These are phyloP conservation scores for Leptopilina myrica DNA, from an alignment of 2,888 invertebrate species.

Conservation along the genomic window DNA sequence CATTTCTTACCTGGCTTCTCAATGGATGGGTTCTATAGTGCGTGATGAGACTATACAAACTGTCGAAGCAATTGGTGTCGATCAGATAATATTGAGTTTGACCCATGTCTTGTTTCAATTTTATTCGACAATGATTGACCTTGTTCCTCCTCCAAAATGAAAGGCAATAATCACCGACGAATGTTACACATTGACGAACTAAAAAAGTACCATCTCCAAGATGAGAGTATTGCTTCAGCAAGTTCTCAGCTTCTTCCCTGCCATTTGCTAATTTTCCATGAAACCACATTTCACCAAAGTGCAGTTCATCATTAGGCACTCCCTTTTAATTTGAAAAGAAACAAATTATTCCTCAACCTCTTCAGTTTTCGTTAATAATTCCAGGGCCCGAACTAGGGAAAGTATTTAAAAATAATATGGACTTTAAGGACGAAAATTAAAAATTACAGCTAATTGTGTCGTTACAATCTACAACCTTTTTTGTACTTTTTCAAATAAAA, in stretches of 20 bases:
- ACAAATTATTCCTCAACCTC: not conserved
- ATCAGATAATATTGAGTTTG: constrained; percentile 93
- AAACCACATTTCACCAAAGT: constrained; percentile 96
- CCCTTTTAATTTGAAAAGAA: constrained; percentile 73
- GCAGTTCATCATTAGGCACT: constrained; percentile 90
- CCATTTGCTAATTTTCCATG: constrained; percentile 92
- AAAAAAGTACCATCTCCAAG: constrained; percentile 95
- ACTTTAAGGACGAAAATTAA: too few species aligned
- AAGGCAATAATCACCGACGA: constrained; percentile 96
- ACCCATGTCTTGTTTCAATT: constrained; percentile 92
- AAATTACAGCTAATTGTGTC: too few species aligned
- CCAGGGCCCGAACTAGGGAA: too few species aligned
- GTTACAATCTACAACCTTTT: too few species aligned
- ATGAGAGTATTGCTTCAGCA: constrained; percentile 86
- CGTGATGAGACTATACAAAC: constrained; percentile 92
- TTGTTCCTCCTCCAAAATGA: constrained; percentile 95
- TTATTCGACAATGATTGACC: constrained; percentile 95
- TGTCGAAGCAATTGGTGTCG: constrained; percentile 92
- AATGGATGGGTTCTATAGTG: constrained; percentile 92
- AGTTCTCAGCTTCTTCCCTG: constrained; percentile 83
- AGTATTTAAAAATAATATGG: too few species aligned
- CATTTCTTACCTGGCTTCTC: constrained; percentile 83
- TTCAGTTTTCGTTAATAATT: not conserved
- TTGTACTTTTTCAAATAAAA: too few species aligned
- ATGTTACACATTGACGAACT: constrained; percentile 95